Percentiles rank a stretch among this genome's conserved stretches.
These are phyloP conservation scores for Oceanodroma tethys DNA, from an alignment of 2,113 vertebrate species.

Conservation along the genomic window DNA sequence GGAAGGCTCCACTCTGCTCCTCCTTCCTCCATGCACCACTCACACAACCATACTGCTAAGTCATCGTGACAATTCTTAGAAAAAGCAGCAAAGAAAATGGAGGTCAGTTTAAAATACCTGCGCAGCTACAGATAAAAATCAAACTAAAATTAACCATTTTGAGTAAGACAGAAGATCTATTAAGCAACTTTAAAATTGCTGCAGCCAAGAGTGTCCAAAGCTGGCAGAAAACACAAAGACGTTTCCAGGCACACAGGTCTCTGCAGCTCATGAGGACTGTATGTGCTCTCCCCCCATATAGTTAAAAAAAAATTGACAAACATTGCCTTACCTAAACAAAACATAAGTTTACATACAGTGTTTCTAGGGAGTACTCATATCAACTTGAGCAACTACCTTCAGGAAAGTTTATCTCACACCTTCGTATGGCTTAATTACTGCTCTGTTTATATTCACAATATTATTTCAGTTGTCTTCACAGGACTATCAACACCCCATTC, in stretches of 20 bases:
- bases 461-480: background rate
- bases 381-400: background rate
- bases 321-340: background rate
- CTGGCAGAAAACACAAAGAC: background rate
- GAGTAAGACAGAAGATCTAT: background rate
- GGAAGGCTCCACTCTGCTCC: background rate
- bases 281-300: background rate
- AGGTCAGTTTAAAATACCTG: background rate
- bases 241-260: background rate
- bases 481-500: background rate
- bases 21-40: background rate
- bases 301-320: background rate
- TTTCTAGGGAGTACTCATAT: background rate
- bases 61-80: background rate
- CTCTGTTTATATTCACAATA: background rate
- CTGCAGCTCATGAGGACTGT: background rate
- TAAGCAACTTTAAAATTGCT: background rate
- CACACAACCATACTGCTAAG: background rate
- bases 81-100: background rate
- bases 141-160: background rate
- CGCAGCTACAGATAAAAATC: background rate
- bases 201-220: background rate
- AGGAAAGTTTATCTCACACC: background rate
- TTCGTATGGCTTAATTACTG: background rate
- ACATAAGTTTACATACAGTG: background rate